Conservation (phyloP, 2,888 invertebrate species). For the Lycocerus yunnanus region DNA sequence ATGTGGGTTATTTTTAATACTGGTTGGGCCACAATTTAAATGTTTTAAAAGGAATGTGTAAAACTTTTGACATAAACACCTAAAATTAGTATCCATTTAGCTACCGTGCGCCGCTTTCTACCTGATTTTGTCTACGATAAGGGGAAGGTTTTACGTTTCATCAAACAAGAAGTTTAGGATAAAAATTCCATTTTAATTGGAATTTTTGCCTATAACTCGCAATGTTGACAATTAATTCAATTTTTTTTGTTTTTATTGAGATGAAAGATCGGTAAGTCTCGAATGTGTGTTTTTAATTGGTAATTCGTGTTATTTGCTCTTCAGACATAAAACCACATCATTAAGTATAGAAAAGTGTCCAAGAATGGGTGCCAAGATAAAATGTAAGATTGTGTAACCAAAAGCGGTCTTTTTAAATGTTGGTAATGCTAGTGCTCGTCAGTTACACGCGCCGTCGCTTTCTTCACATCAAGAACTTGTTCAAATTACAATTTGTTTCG, state of each 20-base stretch:
- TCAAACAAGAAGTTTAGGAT: conserved; percentile 6
- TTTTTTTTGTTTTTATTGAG: neutral
- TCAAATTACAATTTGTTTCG: conserved; percentile 8
- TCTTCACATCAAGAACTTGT: conserved; percentile 29
- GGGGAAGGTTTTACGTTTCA: conserved; percentile 21
- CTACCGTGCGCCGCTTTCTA: conserved; percentile 33
- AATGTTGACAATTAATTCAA: neutral
- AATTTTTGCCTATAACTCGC: neutral
- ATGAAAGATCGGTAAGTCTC: neutral
- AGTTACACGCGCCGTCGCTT: conserved; percentile 37
- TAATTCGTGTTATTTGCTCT: neutral
- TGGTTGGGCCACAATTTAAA: conserved; percentile 23
- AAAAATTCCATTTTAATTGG: conserved; percentile 7
- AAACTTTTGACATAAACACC: conserved; percentile 42
- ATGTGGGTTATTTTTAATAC: neutral
- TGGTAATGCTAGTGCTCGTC: conserved; percentile 25
- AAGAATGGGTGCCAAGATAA: conserved; percentile 21
- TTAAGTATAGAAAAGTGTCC: conserved; percentile 9
- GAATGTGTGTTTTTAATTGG: neutral
- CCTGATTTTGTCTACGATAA: conserved; percentile 23
- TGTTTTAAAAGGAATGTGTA: conserved; percentile 36
- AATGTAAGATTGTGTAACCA: conserved; percentile 17
- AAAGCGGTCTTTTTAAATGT: conserved; percentile 33
- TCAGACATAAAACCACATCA: conserved; percentile 13
- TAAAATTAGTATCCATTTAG: conserved; percentile 38